Conservation (phyloP, 2,797 vertebrate genomes). For the Anas acuta region DNA sequence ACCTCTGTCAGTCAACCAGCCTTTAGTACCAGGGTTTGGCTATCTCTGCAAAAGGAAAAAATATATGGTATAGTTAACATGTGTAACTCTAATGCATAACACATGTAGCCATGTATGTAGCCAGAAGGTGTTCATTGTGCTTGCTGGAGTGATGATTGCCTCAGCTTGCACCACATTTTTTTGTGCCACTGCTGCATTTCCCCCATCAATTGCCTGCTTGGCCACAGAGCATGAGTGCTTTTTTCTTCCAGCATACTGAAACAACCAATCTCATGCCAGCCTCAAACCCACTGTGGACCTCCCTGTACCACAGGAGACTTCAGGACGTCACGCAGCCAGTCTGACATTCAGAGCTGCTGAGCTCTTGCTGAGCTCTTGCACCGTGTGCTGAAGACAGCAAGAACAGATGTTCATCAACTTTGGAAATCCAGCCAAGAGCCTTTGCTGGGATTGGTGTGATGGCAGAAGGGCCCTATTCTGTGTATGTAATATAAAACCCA, state of each 20-base stretch:
- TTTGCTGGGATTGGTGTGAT: background rate
- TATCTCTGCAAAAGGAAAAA: slow-evolving; percentile 67
- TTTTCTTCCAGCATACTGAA: background rate
- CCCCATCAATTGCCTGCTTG: slow-evolving; percentile 42
- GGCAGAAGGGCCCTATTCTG: background rate
- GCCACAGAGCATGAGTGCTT: slow-evolving; percentile 24
- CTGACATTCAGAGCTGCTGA: slow-evolving; percentile 1
- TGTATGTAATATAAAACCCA: background rate
- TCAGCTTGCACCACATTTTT: slow-evolving; percentile 71
- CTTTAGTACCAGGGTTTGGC: slow-evolving; percentile 32
- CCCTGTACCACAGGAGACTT: background rate
- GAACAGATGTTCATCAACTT: slow-evolving; percentile 18
- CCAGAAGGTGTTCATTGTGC: slow-evolving; percentile 73
- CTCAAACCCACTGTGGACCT: slow-evolving; percentile 10
- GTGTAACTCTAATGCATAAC: slow-evolving; percentile 70
- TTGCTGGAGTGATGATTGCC: slow-evolving; percentile 68
- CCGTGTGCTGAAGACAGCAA: background rate
- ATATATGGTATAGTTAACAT: slow-evolving; percentile 71
- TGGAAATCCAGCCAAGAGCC: slow-evolving; percentile 17
- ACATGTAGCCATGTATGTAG: slow-evolving; percentile 70
- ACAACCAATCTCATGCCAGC: background rate
- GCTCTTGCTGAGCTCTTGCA: slow-evolving; percentile 25
- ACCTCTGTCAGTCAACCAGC: slow-evolving; percentile 24
- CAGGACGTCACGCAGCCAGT: slow-evolving; percentile 10
- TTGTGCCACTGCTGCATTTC: slow-evolving; percentile 62